Percentiles rank a stretch among this genome's conserved stretches.
Conservation (phyloP, 2,113 vertebrate species). For the Rhynchopsitta pachyrhyncha region DNA sequence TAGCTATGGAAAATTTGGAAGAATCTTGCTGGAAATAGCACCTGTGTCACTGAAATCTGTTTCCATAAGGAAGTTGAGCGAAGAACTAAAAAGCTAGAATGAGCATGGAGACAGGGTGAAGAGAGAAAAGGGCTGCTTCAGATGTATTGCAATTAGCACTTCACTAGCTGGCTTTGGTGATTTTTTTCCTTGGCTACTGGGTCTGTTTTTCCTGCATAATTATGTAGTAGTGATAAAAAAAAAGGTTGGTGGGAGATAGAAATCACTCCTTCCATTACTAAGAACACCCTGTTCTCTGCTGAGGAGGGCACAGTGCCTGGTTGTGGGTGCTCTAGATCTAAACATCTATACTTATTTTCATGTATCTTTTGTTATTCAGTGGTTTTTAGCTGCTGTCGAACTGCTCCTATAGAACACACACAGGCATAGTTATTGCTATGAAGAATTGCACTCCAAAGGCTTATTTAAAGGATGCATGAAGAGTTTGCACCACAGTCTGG, state of each 20-base stretch:
- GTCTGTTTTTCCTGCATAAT: neutral
- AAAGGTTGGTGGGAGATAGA: neutral
- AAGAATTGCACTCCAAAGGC: neutral
- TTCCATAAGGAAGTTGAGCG: neutral
- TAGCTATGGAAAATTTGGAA: neutral
- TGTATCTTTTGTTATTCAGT: neutral
- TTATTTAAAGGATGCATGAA: neutral
- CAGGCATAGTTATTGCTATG: neutral
- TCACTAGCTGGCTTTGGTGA: neutral
- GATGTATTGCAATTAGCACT: neutral
- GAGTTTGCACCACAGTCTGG: neutral
- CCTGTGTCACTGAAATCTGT: neutral
- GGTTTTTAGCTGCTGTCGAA: neutral
- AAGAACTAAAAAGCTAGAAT: neutral
- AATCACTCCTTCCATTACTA: neutral
- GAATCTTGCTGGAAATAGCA: slow-evolving; percentile 17
- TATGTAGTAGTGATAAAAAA: neutral
- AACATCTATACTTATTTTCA: neutral
- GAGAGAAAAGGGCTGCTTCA: neutral
- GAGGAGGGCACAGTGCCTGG: neutral
- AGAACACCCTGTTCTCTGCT: neutral
- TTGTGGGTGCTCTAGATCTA: neutral
- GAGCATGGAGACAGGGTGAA: neutral
- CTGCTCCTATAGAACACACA: neutral
- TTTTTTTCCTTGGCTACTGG: neutral